Evolutionary conservation across 2,113 vertebrate genomes (phyloP).

Genomic region (Podilymbus podiceps): DNA sequence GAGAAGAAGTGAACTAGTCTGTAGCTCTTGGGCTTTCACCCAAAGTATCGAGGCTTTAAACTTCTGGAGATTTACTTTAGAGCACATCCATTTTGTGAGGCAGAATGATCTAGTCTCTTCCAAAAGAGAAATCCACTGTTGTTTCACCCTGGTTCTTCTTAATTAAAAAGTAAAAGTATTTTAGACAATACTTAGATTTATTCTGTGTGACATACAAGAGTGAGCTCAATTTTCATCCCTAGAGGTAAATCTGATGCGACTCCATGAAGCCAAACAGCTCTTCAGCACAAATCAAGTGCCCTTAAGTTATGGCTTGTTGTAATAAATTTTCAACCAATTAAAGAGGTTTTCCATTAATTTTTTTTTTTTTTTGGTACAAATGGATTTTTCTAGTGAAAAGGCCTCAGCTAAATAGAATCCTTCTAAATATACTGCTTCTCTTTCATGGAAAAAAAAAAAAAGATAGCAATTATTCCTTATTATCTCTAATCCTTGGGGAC

Average conservation of each 20-base stretch:
- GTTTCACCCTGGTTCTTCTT: not conserved
- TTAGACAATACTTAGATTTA: not conserved
- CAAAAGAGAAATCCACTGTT: not conserved
- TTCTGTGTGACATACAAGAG: not conserved
- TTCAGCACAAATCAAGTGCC: constrained; percentile 17
- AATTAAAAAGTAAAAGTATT: constrained; percentile 5
- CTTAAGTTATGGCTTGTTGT: not conserved
- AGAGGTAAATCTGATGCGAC: not conserved
- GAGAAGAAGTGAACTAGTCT: not conserved
- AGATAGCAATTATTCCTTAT: not conserved
- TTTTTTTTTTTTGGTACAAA: not conserved
- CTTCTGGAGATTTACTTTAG: not conserved
- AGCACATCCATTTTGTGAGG: not conserved
- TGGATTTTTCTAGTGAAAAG: not conserved
- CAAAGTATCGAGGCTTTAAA: not conserved
- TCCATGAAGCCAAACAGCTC: not conserved
- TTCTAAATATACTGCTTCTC: not conserved
- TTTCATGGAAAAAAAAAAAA: not conserved
- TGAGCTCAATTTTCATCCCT: not conserved
- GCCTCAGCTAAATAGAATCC: not conserved
- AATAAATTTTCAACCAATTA: constrained; percentile 8
- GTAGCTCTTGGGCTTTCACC: not conserved
- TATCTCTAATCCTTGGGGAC: not conserved
- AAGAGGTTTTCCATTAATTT: not conserved
- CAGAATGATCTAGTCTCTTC: not conserved